phyloP scores from a whole-genome alignment of 2,888 invertebrate species.

The Scaptodrosophila latifasciaeformis region DNA sequence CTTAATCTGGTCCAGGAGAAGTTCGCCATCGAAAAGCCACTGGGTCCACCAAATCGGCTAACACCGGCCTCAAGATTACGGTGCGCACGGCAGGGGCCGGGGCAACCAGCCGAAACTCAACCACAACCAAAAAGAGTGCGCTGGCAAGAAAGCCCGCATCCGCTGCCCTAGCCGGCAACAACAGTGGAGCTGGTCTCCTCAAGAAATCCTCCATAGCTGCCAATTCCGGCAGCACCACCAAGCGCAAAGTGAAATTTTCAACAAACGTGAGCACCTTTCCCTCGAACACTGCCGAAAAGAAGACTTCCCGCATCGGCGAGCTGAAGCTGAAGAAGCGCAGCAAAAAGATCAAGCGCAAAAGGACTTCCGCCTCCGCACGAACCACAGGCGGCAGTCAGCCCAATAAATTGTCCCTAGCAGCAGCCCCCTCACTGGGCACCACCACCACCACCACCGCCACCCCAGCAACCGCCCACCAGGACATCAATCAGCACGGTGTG shows the following conservation, averaged over 20 bases:
- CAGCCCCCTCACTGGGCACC: no score
- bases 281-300: constrained; percentile 17
- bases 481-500: neutral
- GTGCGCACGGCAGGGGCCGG: constrained; percentile 4
- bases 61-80: neutral
- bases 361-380: neutral
- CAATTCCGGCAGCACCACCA: constrained; percentile 2
- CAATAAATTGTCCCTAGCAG: no score
- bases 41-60: neutral
- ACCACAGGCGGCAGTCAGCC: constrained; percentile 4
- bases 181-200: neutral
- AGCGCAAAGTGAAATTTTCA: constrained; percentile 50
- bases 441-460: neutral
- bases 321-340: constrained; percentile 31
- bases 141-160: constrained; percentile 16
- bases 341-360: constrained; percentile 33
- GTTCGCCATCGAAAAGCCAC: constrained; percentile 25
- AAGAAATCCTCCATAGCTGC: no score
- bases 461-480: neutral
- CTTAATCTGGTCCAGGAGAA: constrained; percentile 15
- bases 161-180: constrained; percentile 11
- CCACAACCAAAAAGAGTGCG: constrained; percentile 22
- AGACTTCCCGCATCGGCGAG: constrained; percentile 37
- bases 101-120: constrained; percentile 5
- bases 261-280: constrained; percentile 41